Evolutionary conservation across 2,113 vertebrate genomes (phyloP), one percentile per base, ranked within the genome.

Genomic region (Heliornis fulica): DNA sequence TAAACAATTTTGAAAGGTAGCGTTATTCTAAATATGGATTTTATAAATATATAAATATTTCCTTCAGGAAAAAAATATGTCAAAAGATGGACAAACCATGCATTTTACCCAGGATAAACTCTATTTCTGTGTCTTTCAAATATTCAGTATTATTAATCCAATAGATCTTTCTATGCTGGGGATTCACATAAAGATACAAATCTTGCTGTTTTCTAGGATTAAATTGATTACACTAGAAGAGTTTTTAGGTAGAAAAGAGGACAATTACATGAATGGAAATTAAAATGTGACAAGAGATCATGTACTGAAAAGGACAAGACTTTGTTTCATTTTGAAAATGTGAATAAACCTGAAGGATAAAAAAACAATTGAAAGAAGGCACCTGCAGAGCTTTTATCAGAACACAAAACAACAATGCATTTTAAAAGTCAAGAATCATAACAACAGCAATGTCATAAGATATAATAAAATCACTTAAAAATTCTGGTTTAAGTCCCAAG

Each of bases 21-120:
- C 9, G n/a, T 46, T 79, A 43, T 43, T 69, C 2, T 48, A 46
- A 68, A 83, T 84, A 60, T 36, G 2, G 1, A 12, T 84, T 59
- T 53, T 50, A 80, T 41, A 66, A 31, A 38, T 74, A 8, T 28
- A 18, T 21, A 45, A 45, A 83, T 40, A 28, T 9, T 51, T 53
- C 4, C 8, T 14, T 40, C 4, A 1, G 3, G 4, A 5, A 10
- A n/a, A 36, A 64, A 40, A 16, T 17, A 22, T 23, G 18, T 28
- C 31, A 50, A 34, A 66, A 51, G 4, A 31, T 43, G 3, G 9
- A 70, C n/a, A 64, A 63, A 41, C 13, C 36, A 6, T 45, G 36
- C 2, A 45, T 70, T 53, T 83, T 53, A 48, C 13, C 9, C 5
- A 32, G 11, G 14, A 50, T 40, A 60, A 54, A 40, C 5, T 60